Conservation (phyloP, 2,888 invertebrate genomes). For the Macrophya alboannulata region DNA sequence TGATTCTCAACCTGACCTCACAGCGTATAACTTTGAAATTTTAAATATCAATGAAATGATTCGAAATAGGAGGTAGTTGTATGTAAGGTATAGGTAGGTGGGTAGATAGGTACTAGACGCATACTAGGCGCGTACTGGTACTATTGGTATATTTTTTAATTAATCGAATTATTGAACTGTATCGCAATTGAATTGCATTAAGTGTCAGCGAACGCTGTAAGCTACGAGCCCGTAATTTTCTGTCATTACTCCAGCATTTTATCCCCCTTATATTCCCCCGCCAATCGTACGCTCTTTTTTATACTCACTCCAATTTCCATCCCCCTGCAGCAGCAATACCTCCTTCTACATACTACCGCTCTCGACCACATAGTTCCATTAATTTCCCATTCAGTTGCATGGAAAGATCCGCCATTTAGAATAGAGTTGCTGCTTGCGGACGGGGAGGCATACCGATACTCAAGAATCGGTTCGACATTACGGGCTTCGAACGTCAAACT, state of each 20-base stretch:
- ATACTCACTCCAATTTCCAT: neutral
- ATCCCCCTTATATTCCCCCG: constrained; percentile 36
- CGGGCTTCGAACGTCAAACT: neutral
- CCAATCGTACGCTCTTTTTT: constrained; percentile 40
- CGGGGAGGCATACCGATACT: constrained; percentile 18
- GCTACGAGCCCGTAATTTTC: constrained; percentile 73
- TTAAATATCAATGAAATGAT: constrained; percentile 43
- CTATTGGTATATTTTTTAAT: constrained; percentile 77
- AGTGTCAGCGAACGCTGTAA: constrained; percentile 68
- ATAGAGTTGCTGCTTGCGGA: constrained; percentile 34
- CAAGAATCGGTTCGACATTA: neutral
- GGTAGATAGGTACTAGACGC: neutral
- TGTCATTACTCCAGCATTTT: constrained; percentile 70
- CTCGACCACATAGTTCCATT: constrained; percentile 61
- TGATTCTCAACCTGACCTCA: constrained; percentile 52
- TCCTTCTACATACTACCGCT: neutral
- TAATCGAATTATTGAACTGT: constrained; percentile 80
- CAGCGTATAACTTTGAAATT: neutral
- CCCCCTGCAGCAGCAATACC: neutral
- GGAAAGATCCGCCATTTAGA: constrained; percentile 49
- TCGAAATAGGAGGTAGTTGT: neutral
- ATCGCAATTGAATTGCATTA: constrained; percentile 78
- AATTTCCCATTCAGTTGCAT: constrained; percentile 68
- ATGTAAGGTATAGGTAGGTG: neutral
- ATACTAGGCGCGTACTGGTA: neutral